Base-by-base conservation (phyloP, 2,888 invertebrate species). In the Orthosia incerta region DNA sequence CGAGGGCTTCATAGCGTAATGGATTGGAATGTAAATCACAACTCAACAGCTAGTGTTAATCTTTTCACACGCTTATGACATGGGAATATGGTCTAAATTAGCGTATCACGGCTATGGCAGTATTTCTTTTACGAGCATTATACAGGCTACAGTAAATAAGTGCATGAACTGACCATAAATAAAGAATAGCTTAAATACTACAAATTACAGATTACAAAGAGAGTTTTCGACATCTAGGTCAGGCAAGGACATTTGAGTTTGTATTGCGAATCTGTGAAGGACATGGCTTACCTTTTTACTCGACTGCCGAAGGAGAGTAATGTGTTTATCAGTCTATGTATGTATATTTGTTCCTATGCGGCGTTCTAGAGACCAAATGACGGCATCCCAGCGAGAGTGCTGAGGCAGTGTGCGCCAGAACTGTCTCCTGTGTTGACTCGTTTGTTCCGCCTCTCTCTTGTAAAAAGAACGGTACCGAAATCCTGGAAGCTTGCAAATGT, bases 21-120 rank as follows among this genome's bases (percentile, higher is more conserved):
- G 74, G 72, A 74, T 76, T 64, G 73, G 56, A 75, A 79, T 76
- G n/a, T 68, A 65, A 76, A 79, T 71, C 51, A 65, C 45, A 39
- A 73, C 31, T 46, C 55, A n/a, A 71, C 18, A 59, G n/a, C 2
- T 4, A 63, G 15, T 18, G n/a, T 15, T 65, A 18, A 60, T 69
- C 15, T 57, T 51, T 62, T 62, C 26, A 45, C 63, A 51, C 3
- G 11, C 60, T 46, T 71, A 60, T 20, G 0, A 0, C 4, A 51
- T 4, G 1, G 9, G 23, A 16, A 56, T 56, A 67, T 51, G 63
- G 62, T 50, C 15, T 3, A 62, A 20, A 56, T 65, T 75, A n/a
- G 20, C n/a, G 12, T 45, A 13, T 48, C 63, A 20, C 3, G n/a
- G 3, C 11, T 11, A 23, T 2, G 1, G 5, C 23, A 26, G 51